Conservation (phyloP, 1,140 invertebrate species). For the Diachasmimorpha longicaudata region DNA sequence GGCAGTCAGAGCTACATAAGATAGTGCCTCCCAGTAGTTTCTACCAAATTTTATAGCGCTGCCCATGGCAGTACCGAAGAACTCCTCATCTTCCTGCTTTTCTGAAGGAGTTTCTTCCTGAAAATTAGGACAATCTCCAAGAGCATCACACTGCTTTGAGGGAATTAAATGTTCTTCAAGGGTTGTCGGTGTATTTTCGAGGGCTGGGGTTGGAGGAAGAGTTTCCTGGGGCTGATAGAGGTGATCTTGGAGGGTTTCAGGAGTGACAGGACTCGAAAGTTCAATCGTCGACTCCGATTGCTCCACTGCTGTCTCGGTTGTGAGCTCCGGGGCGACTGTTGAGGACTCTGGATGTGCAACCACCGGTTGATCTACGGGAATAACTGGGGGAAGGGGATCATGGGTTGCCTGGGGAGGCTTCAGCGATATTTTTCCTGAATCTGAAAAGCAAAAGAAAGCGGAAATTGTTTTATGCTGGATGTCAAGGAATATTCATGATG, state of each 20-base stretch:
- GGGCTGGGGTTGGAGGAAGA: too few species aligned
- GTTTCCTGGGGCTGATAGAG: too few species aligned
- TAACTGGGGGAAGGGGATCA: too few species aligned
- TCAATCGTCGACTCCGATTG: neutral
- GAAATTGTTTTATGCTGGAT: too few species aligned
- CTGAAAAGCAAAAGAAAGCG: neutral
- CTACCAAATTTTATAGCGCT: conserved; percentile 31
- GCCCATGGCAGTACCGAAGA: conserved; percentile 14
- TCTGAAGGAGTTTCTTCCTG: neutral
- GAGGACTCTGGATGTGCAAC: too few species aligned
- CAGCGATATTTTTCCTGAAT: neutral
- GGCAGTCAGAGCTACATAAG: conserved; percentile 67
- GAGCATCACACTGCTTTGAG: neutral
- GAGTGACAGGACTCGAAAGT: neutral
- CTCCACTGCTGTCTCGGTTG: neutral
- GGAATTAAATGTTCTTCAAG: neutral
- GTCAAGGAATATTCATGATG: too few species aligned
- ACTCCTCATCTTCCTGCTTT: neutral
- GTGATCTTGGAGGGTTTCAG: too few species aligned
- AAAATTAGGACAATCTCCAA: neutral
- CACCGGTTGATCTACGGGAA: too few species aligned
- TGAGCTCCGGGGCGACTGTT: too few species aligned
- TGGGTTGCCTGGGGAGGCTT: neutral
- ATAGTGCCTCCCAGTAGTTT: conserved; percentile 51
- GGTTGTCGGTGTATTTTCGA: neutral